Evolutionary conservation across 2,113 vertebrate genomes (phyloP), one percentile per base, ranked within the genome.

Genomic region (Callochromis pleurospilus): DNA sequence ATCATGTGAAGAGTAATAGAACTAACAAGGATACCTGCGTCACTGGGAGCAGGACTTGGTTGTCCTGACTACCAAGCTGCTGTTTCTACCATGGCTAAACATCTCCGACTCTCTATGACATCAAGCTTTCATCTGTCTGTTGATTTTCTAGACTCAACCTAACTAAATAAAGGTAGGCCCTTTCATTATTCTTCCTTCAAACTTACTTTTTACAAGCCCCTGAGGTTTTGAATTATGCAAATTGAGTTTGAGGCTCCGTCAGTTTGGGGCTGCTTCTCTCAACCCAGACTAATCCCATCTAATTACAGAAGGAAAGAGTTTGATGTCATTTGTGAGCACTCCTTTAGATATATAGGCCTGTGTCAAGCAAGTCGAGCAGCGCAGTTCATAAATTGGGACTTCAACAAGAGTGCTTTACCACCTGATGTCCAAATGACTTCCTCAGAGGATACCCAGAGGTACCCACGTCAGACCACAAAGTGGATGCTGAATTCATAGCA

Each of bases 231-330:
- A 93, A 92, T 92, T 86, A 93, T 93, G 92, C 84, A 93, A 93
- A 94, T 89, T 80, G 29, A 58, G 40, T 82, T 77, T n/a, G 68
- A 82, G 85, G 73, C 82, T 87, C 53, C 79, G 83, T 68, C 14
- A 9, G 89, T 93, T 93, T 75, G 79, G 83, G 75, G 82, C 80
- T 82, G 87, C 89, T 82, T 93, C 87, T 77, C 87, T 88, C 87
- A 81, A 90, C 87, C 87, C 87, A 84, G 85, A 92, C 90, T 93
- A 95, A 95, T 95, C 94, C 91, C 75, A 81, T 86, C 88, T 92
- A 95, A 95, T 94, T 95, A 93, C 86, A 90, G 84, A 79, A 86
- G 79, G 65, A 91, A 87, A 89, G 84, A 86, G 73, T 87, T 89
- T 87, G 81, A 88, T 90, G 90, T 93, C 55, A 68, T 91, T 92